These are phyloP conservation scores for Zeus faber DNA, from an alignment of 2,113 vertebrate species.

Conservation along the genomic window DNA sequence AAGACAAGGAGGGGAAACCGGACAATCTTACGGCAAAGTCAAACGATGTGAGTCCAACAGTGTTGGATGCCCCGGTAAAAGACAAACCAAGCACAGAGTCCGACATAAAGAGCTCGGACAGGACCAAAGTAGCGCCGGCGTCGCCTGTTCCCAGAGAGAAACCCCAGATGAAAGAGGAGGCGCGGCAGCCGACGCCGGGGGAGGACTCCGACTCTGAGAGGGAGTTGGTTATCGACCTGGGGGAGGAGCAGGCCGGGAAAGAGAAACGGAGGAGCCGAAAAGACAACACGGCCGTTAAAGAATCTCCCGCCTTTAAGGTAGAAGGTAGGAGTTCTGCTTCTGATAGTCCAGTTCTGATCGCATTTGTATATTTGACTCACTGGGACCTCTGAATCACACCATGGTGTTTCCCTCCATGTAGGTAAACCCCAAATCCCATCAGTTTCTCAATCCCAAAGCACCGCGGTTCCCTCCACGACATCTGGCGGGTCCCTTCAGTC, in stretches of 20 bases:
- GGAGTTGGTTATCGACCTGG: slow-evolving; percentile 95
- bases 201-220: slow-evolving; percentile 96
- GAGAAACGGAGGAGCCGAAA: slow-evolving; percentile 89
- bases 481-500: slow-evolving; percentile 76
- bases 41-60: slow-evolving; percentile 6
- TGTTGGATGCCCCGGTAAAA: slow-evolving; percentile 59
- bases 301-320: slow-evolving; percentile 75
- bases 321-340: slow-evolving; percentile 74
- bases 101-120: slow-evolving; percentile 83
- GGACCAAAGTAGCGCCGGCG: slow-evolving; percentile 69
- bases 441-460: slow-evolving; percentile 76
- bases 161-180: slow-evolving; percentile 82
- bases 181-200: slow-evolving; percentile 74
- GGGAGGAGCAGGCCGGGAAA: slow-evolving; percentile 87
- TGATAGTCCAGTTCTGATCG: too few relatives aligned
- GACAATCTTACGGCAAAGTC: slow-evolving; percentile 44
- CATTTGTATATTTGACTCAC: background rate
- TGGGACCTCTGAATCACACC: background rate
- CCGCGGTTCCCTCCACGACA: slow-evolving; percentile 71
- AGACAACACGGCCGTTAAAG: slow-evolving; percentile 75
- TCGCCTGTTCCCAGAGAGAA: slow-evolving; percentile 78
- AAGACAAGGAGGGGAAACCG: slow-evolving; percentile 76
- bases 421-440: slow-evolving; percentile 80
- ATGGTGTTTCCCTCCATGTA: slow-evolving; percentile 39
- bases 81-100: slow-evolving; percentile 73